Evolutionary conservation across 2,797 vertebrate genomes (phyloP).

Genomic region (Lacerta agilis): DNA sequence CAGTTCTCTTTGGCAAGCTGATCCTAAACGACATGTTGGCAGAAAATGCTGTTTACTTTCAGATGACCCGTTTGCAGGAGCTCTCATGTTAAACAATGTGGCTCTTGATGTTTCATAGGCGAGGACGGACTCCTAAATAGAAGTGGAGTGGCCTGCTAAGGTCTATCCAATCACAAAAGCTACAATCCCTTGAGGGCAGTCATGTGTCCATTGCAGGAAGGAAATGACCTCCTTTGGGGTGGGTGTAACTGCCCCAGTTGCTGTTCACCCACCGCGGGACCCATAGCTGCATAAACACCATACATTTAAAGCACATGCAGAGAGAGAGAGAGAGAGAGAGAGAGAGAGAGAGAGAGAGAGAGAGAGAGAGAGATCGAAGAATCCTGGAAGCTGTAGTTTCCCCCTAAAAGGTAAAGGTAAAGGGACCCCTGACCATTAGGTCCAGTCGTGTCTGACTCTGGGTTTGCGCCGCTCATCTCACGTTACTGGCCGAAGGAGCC

Average conservation of each 20-base stretch:
- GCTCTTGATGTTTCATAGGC: not conserved
- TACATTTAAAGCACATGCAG: too few relatives aligned
- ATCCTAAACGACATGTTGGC: not conserved
- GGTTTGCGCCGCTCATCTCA: too few relatives aligned
- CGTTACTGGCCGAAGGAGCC: too few relatives aligned
- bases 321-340: too few relatives aligned
- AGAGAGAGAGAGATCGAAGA: accelerated
- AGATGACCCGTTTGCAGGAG: slow-evolving; percentile 15
- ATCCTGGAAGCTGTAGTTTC: too few relatives aligned
- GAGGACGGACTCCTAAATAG: not conserved
- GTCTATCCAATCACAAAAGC: not conserved
- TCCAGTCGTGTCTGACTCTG: too few relatives aligned
- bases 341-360: too few relatives aligned
- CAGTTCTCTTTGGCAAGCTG: not conserved
- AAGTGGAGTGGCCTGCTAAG: not conserved
- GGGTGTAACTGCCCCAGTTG: not conserved
- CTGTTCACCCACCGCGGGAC: not conserved
- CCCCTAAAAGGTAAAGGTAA: too few relatives aligned
- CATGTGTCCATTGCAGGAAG: not conserved
- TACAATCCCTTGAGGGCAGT: not conserved
- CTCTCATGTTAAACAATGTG: slow-evolving; percentile 7
- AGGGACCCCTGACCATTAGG: too few relatives aligned
- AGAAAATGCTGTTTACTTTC: slow-evolving; percentile 34
- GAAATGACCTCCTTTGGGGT: not conserved
- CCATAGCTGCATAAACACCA: too few relatives aligned